These are phyloP conservation scores for Trachythela sp. DNA, from an alignment of 64 coral and sea anemone genomes.

Conservation along the genomic window DNA sequence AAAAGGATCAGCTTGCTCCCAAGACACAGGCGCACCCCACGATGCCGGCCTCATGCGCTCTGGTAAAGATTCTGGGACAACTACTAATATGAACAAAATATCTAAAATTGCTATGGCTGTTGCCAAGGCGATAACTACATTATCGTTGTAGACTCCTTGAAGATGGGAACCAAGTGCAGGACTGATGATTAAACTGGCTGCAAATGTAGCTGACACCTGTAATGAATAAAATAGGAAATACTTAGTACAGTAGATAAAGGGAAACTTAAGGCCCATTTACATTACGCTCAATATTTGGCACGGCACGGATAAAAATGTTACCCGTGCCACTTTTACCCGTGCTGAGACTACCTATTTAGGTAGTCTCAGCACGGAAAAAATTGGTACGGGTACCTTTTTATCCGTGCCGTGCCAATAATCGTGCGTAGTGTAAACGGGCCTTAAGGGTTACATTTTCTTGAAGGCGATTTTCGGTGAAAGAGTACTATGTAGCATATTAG, in stretches of 20 bases:
- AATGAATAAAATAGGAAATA: not conserved
- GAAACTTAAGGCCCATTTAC: too few relatives aligned
- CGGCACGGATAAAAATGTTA: too few relatives aligned
- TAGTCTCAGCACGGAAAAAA: too few relatives aligned
- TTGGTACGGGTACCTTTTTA: too few relatives aligned
- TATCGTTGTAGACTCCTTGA: constrained; percentile 75
- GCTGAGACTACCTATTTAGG: too few relatives aligned
- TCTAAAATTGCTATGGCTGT: constrained; percentile 82
- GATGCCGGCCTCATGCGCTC: constrained; percentile 84
- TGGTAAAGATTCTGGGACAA: constrained; percentile 88
- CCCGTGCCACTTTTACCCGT: too few relatives aligned
- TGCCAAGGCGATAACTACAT: constrained; percentile 81
- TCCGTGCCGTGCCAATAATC: too few relatives aligned
- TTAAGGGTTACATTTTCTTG: too few relatives aligned
- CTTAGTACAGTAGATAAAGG: not conserved
- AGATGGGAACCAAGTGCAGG: constrained; percentile 90
- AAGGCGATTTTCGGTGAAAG: too few relatives aligned
- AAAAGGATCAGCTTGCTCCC: constrained; percentile 99
- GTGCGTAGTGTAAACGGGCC: too few relatives aligned
- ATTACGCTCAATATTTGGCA: too few relatives aligned
- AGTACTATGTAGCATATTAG: too few relatives aligned
- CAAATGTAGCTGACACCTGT: constrained; percentile 98
- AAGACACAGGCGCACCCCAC: constrained; percentile 96
- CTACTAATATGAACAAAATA: constrained; percentile 84
- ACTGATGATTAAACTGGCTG: constrained; percentile 92